Evolutionary conservation across 2,888 invertebrate genomes (phyloP).

Genomic region (Bombyx huttoni): DNA sequence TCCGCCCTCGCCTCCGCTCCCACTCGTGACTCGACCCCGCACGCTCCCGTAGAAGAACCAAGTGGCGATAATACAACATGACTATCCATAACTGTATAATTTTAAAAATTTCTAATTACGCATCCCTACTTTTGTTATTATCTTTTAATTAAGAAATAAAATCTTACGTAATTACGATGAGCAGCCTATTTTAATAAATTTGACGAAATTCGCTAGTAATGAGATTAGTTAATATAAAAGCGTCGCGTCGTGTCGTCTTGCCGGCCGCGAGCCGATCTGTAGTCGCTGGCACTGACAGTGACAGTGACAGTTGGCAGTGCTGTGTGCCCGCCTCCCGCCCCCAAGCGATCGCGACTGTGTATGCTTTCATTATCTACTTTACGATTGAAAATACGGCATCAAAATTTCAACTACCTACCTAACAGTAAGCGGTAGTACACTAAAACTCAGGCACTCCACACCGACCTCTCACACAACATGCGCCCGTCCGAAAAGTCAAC

Average conservation of each 20-base stretch:
- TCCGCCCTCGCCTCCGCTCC: conserved; percentile 6
- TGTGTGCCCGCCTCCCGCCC: conserved; percentile 16
- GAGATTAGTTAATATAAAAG: conserved; percentile 65
- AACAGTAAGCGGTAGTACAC: conserved; percentile 71
- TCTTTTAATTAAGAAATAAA: conserved; percentile 72
- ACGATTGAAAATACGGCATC: conserved; percentile 68
- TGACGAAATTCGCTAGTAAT: conserved; percentile 66
- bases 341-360: conserved; percentile 55
- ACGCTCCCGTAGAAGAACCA: conserved; percentile 26
- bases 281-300: conserved; percentile 5
- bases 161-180: conserved; percentile 70
- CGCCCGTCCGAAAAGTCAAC: conserved; percentile 65
- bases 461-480: conserved; percentile 65
- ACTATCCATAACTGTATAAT: conserved; percentile 71
- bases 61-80: conserved; percentile 50
- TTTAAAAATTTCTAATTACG: conserved; percentile 73
- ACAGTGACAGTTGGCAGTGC: conserved; percentile 28
- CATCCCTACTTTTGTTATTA: conserved; percentile 72
- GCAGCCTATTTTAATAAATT: conserved; percentile 71
- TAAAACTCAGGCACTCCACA: conserved; percentile 68
- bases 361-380: conserved; percentile 62
- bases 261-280: conserved; percentile 8
- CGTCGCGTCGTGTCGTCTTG: conserved; percentile 32
- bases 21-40: conserved; percentile 6
- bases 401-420: conserved; percentile 72